phyloP scores from a whole-genome alignment of 2,113 vertebrate species.

The Nycticryphes semicollaris region DNA sequence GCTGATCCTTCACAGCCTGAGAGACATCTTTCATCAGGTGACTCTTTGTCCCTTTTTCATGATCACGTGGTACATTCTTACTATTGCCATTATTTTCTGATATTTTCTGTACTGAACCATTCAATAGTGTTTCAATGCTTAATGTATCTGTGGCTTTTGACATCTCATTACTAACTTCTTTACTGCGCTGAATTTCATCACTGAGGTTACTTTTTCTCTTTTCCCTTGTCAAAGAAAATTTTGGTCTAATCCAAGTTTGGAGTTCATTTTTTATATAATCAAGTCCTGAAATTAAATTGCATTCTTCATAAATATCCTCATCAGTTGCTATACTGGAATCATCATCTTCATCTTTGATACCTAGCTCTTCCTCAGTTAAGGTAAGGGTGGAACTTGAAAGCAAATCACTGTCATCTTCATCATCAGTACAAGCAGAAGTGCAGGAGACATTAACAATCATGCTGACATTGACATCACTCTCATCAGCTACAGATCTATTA shows the following conservation, averaged over 20 bases:
- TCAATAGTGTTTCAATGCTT: slow-evolving; percentile 78
- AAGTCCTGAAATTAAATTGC: slow-evolving; percentile 83
- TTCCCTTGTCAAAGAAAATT: slow-evolving; percentile 78
- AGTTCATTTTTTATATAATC: slow-evolving; percentile 93
- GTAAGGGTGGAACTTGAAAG: slow-evolving; percentile 97
- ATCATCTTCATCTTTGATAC: slow-evolving; percentile 86
- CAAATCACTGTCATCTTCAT: slow-evolving; percentile 96
- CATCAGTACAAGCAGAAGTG: slow-evolving; percentile 93
- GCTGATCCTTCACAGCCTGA: slow-evolving; percentile 76
- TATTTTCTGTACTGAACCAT: slow-evolving; percentile 71
- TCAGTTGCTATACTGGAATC: slow-evolving; percentile 87
- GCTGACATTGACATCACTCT: slow-evolving; percentile 91
- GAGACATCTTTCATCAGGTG: slow-evolving; percentile 57
- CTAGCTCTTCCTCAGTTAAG: slow-evolving; percentile 94
- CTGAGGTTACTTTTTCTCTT: slow-evolving; percentile 80
- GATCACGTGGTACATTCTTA: slow-evolving; percentile 60
- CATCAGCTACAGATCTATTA: slow-evolving; percentile 80
- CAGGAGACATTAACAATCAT: slow-evolving; percentile 98
- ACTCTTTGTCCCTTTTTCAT: slow-evolving; percentile 49
- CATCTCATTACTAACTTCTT: slow-evolving; percentile 68
- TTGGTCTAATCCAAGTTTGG: slow-evolving; percentile 88
- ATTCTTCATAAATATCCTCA: slow-evolving; percentile 88
- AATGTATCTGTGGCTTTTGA: slow-evolving; percentile 61
- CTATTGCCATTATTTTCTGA: slow-evolving; percentile 78
- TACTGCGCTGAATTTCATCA: slow-evolving; percentile 83